phyloP scores from a whole-genome alignment of 2,113 vertebrate genomes.

The Alligator sinensis region DNA sequence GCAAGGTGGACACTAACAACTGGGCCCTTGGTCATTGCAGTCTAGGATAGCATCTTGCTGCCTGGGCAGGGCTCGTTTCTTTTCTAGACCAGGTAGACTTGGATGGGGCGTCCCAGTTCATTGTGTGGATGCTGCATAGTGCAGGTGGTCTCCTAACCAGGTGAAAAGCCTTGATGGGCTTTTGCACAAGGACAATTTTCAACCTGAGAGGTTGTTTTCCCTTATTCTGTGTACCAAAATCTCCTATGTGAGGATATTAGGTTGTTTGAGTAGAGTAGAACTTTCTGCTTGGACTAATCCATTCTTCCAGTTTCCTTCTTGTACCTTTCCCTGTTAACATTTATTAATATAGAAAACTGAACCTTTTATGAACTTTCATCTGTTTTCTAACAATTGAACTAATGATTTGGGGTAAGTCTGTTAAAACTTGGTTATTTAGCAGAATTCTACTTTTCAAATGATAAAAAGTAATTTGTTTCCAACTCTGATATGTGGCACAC shows the following conservation, averaged over 20 bases:
- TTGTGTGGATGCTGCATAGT: not conserved
- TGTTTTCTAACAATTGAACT: too few relatives aligned
- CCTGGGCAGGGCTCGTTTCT: not conserved
- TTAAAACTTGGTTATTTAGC: too few relatives aligned
- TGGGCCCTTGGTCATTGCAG: not conserved
- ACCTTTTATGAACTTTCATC: too few relatives aligned
- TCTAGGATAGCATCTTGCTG: not conserved
- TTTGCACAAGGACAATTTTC: too few relatives aligned
- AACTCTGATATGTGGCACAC: too few relatives aligned
- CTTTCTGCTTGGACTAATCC: not conserved
- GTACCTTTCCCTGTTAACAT: too few relatives aligned
- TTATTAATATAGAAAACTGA: too few relatives aligned
- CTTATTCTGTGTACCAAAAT: not conserved
- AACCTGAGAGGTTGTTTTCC: not conserved
- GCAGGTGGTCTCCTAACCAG: not conserved
- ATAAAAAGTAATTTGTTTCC: too few relatives aligned
- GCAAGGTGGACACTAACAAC: not conserved
- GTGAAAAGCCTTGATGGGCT: not conserved
- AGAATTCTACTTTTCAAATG: too few relatives aligned
- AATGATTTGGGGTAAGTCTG: too few relatives aligned
- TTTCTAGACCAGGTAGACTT: not conserved
- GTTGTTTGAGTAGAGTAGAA: not conserved
- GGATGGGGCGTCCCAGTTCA: not conserved
- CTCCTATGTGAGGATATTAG: not conserved
- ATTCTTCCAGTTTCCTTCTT: not conserved